Conservation (phyloP, 1,140 invertebrate species). For the Latrodectus geometricus region DNA sequence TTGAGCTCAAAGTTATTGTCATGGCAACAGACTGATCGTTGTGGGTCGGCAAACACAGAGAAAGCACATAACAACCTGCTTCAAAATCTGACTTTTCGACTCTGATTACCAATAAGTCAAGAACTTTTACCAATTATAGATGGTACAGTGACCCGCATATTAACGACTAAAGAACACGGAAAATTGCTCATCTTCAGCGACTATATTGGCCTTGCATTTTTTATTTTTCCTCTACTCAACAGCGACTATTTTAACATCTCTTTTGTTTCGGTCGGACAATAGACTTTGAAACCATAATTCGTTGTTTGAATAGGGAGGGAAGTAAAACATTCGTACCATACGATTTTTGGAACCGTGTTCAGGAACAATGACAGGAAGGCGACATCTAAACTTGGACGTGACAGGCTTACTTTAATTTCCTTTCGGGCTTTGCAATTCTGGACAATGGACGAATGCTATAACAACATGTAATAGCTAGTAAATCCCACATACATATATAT, state of each 20-base stretch:
- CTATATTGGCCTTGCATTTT: too few species aligned
- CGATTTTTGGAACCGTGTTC: neutral
- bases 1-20: too few species aligned
- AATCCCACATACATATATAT: neutral
- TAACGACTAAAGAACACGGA: conserved; percentile 24
- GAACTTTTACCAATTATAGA: conserved; percentile 17
- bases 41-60: too few species aligned
- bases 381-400: conserved; percentile 13
- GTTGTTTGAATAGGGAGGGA: conserved; percentile 15
- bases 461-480: conserved; percentile 33
- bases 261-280: conserved; percentile 48
- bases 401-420: conserved; percentile 32
- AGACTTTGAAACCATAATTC: conserved; percentile 21
- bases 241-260: too few species aligned
- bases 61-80: too few species aligned
- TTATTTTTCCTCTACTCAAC: too few species aligned
- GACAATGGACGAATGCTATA: conserved; percentile 43
- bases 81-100: neutral
- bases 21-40: too few species aligned
- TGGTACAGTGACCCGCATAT: conserved; percentile 43
- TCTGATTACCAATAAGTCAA: neutral
- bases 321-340: conserved; percentile 28
- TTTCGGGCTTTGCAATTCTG: conserved; percentile 14
- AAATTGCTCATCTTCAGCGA: neutral
- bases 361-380: conserved; percentile 47